Conservation (phyloP, 1,140 invertebrate genomes). For the Lepidurus arcticus region DNA sequence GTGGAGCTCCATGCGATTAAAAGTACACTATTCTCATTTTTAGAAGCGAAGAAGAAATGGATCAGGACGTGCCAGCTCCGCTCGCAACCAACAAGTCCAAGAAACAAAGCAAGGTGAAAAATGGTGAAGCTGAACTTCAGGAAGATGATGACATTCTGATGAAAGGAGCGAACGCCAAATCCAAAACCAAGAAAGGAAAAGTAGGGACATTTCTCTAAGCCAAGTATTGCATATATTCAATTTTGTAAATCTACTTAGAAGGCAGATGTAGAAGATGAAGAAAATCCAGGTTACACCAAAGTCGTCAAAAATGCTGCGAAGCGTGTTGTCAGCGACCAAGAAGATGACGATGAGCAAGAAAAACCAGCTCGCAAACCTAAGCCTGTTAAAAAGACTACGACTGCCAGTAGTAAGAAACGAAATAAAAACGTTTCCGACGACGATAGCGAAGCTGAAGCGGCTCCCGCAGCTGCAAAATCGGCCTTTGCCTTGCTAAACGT, state of each 20-base stretch:
- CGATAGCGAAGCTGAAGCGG: neutral
- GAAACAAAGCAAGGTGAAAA: neutral
- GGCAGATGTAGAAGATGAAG: neutral
- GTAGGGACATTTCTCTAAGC: neutral
- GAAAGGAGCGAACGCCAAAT: neutral
- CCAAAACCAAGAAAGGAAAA: neutral
- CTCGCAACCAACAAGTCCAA: neutral
- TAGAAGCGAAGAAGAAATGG: conserved; percentile 14
- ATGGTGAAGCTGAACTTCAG: neutral
- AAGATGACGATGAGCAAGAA: neutral
- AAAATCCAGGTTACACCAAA: neutral
- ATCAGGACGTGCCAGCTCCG: neutral
- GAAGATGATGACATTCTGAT: neutral
- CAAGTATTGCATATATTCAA: neutral
- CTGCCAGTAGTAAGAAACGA: neutral
- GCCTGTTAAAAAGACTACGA: neutral
- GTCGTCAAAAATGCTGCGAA: neutral
- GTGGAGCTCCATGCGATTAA: neutral
- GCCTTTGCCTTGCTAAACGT: conserved; percentile 25
- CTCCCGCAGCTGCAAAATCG: neutral
- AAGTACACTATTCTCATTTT: neutral
- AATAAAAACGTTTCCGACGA: neutral
- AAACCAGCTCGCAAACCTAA: neutral
- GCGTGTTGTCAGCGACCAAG: neutral
- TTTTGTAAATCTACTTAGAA: neutral